A percentile compares a stretch with the other conserved stretches of the same genome.
phyloP scores from a whole-genome alignment of 30 jellyfish, hydroid and myxozoan genomes.

The Phacellophora camtschatica region DNA sequence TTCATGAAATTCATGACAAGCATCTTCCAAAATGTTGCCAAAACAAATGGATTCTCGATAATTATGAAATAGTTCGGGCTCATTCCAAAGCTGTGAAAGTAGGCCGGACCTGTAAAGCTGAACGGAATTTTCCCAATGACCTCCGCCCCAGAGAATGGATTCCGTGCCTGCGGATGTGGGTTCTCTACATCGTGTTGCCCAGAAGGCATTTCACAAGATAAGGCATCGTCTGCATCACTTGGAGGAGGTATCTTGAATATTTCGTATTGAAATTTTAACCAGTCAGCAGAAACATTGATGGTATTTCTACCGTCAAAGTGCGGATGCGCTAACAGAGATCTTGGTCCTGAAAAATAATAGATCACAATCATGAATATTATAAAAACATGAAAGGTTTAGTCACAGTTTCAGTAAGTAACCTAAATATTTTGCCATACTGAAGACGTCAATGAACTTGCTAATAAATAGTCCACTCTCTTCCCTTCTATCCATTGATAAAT shows the following conservation, averaged over 20 bases:
- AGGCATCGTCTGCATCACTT: not conserved
- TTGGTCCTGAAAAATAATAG: constrained; percentile 12
- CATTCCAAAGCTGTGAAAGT: constrained; percentile 79
- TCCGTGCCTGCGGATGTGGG: too few relatives aligned
- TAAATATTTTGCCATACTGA: too few relatives aligned
- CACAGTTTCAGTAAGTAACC: too few relatives aligned
- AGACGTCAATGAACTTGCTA: too few relatives aligned
- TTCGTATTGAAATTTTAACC: constrained; percentile 19
- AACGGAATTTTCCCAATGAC: constrained; percentile 38
- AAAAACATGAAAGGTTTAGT: not conserved
- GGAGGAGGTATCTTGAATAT: constrained; percentile 43
- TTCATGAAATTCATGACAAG: constrained; percentile 58
- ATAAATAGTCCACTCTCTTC: too few relatives aligned
- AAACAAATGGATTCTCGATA: constrained; percentile 60
- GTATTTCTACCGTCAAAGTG: constrained; percentile 46
- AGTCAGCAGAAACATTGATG: constrained; percentile 8
- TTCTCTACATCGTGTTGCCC: too few relatives aligned
- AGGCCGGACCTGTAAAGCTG: constrained; percentile 52
- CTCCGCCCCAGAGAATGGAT: constrained; percentile 55
- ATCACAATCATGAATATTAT: not conserved
- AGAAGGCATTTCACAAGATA: too few relatives aligned
- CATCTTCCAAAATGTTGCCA: constrained; percentile 5
- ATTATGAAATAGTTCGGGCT: constrained; percentile 54
- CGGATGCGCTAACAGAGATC: constrained; percentile 68
- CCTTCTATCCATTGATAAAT: too few relatives aligned